Conservation (phyloP, 2,797 vertebrate genomes). For the Babyrousa celebensis region DNA sequence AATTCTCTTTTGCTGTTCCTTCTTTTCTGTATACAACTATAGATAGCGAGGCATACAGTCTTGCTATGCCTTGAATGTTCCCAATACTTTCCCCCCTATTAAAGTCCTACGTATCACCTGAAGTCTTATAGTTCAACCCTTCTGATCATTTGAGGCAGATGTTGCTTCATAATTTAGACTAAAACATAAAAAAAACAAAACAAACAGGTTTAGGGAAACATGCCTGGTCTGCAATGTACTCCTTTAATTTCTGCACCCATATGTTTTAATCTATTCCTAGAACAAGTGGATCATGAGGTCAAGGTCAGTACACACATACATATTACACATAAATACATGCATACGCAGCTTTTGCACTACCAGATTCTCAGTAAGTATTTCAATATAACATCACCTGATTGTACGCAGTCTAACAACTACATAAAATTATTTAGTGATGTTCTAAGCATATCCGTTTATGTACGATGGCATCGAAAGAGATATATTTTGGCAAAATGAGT, state of each 20-base stretch:
- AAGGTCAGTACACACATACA: not conserved
- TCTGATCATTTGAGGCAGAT: not conserved
- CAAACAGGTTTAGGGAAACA: not conserved
- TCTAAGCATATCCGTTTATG: not conserved
- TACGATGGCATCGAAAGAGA: not conserved
- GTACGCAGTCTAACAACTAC: not conserved
- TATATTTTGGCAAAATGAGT: not conserved
- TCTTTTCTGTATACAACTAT: not conserved
- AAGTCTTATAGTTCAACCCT: not conserved
- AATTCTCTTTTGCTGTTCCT: not conserved
- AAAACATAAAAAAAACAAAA: not conserved
- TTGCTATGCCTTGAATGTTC: not conserved
- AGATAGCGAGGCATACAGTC: too few relatives aligned
- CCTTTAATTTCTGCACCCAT: not conserved
- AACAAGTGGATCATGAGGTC: not conserved
- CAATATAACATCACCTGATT: not conserved
- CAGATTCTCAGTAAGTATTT: conserved; percentile 8
- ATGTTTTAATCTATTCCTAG: not conserved
- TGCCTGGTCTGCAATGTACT: not conserved
- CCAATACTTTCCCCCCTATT: not conserved
- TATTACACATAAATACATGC: not conserved
- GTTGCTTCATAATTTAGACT: not conserved
- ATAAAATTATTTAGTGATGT: not conserved
- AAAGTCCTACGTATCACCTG: not conserved
- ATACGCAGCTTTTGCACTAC: not conserved